Evolutionary conservation across 2,113 vertebrate species (phyloP).

Genomic region (Megaceryle torquata): DNA sequence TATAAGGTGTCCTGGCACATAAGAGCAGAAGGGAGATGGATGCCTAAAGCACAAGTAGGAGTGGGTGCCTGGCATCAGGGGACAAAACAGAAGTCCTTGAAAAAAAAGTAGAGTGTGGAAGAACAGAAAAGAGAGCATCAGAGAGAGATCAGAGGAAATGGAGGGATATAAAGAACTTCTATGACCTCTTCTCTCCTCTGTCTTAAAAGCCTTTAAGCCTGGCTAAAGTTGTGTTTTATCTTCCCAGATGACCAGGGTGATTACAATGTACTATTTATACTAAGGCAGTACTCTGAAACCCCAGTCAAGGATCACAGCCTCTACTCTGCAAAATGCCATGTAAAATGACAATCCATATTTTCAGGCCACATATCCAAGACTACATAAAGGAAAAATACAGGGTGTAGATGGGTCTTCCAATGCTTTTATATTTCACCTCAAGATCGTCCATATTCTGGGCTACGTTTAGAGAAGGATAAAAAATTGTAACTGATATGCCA

Average conservation of each 20-base stretch:
- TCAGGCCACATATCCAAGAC: neutral
- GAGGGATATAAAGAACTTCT: neutral
- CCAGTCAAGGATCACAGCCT: neutral
- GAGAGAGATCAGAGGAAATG: neutral
- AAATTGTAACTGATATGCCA: neutral
- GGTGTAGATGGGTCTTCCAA: neutral
- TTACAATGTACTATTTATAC: slow-evolving; percentile 26
- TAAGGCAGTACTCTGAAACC: neutral
- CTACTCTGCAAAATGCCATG: neutral
- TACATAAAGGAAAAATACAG: neutral
- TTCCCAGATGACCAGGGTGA: slow-evolving; percentile 14
- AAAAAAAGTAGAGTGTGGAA: neutral
- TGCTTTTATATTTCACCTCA: neutral
- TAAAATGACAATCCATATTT: neutral
- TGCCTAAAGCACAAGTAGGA: neutral
- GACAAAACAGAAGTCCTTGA: neutral
- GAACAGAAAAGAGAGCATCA: neutral
- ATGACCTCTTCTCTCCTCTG: neutral
- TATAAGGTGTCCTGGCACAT: neutral
- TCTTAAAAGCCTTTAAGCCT: slow-evolving; percentile 35
- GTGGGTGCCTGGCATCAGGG: neutral
- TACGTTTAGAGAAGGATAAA: neutral
- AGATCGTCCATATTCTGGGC: neutral
- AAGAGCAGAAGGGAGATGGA: neutral
- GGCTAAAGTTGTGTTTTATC: neutral